A percentile compares a stretch with the other conserved stretches of the same genome.
These are phyloP conservation scores for Panthera tigris DNA, from an alignment of 2,113 vertebrate species.

Conservation along the genomic window DNA sequence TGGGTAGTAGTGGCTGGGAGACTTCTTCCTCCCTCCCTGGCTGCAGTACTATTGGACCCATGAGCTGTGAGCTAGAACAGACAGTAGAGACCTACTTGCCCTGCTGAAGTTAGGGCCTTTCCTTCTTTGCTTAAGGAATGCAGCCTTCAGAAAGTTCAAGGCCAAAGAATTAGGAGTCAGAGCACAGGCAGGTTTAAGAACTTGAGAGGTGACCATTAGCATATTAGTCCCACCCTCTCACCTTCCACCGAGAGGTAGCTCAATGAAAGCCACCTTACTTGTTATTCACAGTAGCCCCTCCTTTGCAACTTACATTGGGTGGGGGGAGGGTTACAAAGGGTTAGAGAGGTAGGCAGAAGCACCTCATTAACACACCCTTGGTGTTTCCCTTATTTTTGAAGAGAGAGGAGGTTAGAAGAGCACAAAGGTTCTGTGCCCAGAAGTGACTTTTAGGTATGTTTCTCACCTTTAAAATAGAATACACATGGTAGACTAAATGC, in stretches of 20 bases:
- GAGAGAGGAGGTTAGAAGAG: background rate
- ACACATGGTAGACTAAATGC: background rate
- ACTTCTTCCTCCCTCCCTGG: background rate
- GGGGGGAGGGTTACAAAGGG: background rate
- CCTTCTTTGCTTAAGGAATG: background rate
- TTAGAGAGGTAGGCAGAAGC: background rate
- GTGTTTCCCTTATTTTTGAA: background rate
- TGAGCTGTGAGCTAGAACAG: background rate
- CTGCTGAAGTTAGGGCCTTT: background rate
- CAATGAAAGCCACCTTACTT: background rate
- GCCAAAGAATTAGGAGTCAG: background rate
- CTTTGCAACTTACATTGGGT: background rate
- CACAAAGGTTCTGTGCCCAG: background rate
- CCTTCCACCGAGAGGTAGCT: background rate
- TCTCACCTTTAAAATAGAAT: background rate
- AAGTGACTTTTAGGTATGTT: background rate
- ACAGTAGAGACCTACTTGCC: background rate
- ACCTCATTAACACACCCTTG: background rate
- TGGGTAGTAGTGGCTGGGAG: background rate
- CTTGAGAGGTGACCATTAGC: background rate
- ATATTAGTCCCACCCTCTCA: background rate
- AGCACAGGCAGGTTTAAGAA: background rate
- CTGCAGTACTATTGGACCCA: fast-evolving
- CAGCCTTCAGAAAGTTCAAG: background rate
- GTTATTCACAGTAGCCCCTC: background rate